phyloP scores from a whole-genome alignment of 2,797 vertebrate genomes.

The Malurus leucopterus region DNA sequence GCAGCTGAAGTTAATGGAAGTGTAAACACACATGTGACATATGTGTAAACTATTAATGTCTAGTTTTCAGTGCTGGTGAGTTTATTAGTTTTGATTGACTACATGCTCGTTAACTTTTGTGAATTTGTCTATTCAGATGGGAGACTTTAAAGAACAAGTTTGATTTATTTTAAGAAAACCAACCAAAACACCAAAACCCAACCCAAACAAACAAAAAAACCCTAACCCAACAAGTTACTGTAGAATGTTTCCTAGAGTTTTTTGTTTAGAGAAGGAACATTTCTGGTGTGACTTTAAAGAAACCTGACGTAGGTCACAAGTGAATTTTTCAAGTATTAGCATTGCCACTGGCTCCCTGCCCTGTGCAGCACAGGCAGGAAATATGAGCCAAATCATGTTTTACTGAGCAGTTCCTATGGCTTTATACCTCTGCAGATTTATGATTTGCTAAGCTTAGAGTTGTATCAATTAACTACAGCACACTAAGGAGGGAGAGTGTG shows the following conservation, averaged over 20 bases:
- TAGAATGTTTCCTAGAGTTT: background rate
- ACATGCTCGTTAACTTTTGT: background rate
- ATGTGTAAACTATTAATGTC: background rate
- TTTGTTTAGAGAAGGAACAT: background rate
- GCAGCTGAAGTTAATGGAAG: background rate
- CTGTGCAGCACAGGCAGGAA: slow-evolving; percentile 15
- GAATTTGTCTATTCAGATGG: background rate
- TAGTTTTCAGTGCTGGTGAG: background rate
- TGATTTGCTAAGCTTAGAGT: slow-evolving; percentile 25
- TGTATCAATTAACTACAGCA: slow-evolving; percentile 3
- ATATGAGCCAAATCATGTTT: slow-evolving; percentile 34
- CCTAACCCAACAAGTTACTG: background rate
- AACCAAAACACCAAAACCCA: background rate
- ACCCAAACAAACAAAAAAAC: background rate
- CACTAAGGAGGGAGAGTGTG: background rate
- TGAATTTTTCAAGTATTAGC: slow-evolving; percentile 20
- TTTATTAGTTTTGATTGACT: background rate
- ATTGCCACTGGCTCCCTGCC: slow-evolving; percentile 22
- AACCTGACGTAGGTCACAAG: background rate
- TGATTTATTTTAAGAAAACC: background rate
- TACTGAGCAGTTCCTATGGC: background rate
- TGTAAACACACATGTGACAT: background rate
- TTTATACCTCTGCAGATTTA: slow-evolving; percentile 32
- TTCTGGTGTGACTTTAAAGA: background rate
- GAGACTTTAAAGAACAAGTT: background rate